phyloP scores from a whole-genome alignment of 2,888 invertebrate genomes.

The Ophion ventricosus region DNA sequence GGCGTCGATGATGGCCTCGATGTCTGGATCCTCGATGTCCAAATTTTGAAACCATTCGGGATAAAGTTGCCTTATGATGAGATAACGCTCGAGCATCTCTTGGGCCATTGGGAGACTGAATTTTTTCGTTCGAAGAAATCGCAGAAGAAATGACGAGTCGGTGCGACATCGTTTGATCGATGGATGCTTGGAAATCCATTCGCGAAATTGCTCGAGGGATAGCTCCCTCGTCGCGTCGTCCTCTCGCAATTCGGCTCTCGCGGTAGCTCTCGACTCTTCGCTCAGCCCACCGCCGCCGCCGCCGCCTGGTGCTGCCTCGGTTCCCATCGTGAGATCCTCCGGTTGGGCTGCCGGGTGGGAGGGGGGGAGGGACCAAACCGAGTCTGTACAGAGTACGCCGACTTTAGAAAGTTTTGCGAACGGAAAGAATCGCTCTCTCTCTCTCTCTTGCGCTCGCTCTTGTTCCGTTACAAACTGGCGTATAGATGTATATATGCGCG shows the following conservation, averaged over 20 bases:
- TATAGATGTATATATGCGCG: neutral
- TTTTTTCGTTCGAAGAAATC: constrained; percentile 94
- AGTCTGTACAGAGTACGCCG: neutral
- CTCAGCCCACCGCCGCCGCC: too few relatives aligned
- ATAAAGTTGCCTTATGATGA: constrained; percentile 92
- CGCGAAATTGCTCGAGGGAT: constrained; percentile 90
- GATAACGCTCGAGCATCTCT: constrained; percentile 93
- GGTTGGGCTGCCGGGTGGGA: neutral
- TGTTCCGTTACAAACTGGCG: neutral
- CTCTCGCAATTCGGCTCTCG: constrained; percentile 88
- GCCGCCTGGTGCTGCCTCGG: constrained; percentile 74
- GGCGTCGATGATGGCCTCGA: constrained; percentile 91
- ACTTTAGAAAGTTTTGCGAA: neutral
- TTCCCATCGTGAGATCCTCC: constrained; percentile 70
- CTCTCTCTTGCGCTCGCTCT: neutral
- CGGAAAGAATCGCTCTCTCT: neutral
- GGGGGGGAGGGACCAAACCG: neutral
- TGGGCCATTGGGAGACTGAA: constrained; percentile 94
- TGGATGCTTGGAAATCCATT: constrained; percentile 93
- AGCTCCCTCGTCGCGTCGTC: constrained; percentile 90
- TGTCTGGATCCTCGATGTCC: constrained; percentile 90
- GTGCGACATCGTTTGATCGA: constrained; percentile 92
- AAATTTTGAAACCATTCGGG: constrained; percentile 94
- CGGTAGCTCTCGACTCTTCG: constrained; percentile 71
- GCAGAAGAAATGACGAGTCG: constrained; percentile 91